These are phyloP conservation scores for Tragopan temminckii DNA, from an alignment of 2,797 vertebrate species.

Conservation along the genomic window DNA sequence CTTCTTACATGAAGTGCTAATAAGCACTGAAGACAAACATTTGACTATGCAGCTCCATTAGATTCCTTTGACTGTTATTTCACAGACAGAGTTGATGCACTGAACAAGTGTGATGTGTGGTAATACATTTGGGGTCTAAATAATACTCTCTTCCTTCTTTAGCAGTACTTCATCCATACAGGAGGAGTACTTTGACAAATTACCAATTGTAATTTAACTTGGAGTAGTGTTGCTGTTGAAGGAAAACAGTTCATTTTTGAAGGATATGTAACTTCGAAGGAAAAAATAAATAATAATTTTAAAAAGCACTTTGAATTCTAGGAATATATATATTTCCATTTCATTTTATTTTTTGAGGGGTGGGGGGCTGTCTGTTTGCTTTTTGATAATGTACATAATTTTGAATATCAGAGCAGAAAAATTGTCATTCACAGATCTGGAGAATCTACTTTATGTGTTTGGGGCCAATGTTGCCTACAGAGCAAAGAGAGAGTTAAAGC, in stretches of 20 bases:
- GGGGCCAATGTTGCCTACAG: neutral
- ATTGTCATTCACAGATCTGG: neutral
- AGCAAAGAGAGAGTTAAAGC: neutral
- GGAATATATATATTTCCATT: too few species aligned
- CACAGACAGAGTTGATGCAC: neutral
- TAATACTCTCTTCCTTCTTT: neutral
- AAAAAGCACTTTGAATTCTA: neutral
- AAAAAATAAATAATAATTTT: neutral
- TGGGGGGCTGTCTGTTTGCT: neutral
- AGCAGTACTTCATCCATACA: neutral
- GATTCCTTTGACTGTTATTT: neutral
- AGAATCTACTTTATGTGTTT: neutral
- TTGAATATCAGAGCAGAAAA: neutral
- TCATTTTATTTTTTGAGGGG: neutral
- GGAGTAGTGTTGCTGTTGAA: neutral
- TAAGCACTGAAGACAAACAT: neutral
- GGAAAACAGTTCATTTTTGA: neutral
- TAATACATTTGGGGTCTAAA: neutral
- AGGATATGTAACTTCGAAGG: neutral
- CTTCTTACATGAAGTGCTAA: neutral
- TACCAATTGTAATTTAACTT: neutral
- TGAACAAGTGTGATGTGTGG: neutral
- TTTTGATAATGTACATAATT: neutral
- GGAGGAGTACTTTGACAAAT: neutral
- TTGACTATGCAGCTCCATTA: neutral